Base-by-base conservation (phyloP, 2,797 vertebrate genomes). In the Chaenodraco wilsoni region DNA sequence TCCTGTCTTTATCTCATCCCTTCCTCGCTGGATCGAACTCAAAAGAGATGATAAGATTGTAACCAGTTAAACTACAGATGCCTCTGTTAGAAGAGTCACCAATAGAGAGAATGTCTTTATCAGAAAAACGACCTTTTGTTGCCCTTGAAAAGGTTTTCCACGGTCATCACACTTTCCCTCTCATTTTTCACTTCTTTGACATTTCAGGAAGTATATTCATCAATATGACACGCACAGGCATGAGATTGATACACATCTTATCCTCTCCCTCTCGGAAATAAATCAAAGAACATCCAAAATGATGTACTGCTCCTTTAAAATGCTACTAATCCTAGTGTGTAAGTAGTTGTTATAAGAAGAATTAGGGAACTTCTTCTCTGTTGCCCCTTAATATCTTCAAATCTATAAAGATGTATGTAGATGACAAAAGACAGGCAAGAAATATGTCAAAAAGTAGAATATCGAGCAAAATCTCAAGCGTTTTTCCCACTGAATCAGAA, bases 1-100 rank as follows among this genome's bases (percentile, higher is more conserved):
- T 73, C 73, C 78, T 65, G 54, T 57, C 69, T 82, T 82, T 74
- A 86, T 74, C 69, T 83, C 79, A 10, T 74, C 72, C n/a, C 44
- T 12, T n/a, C 45, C 11, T 41, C 23, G 54, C 84, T 67, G 27
- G 14, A 65, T 77, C 76, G 72, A 64, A 66, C 65, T 84, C 49
- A 50, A 71, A 77, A 67, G 82, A 60, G 56, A 79, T 41, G 58
- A 78, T 80, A 73, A 79, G 84, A 84, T 74, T 45, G 46, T 45
- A 51, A 81, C 79, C 79, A 0, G 27, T 48, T 52, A 11, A 12
- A 31, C 62, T 56, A 37, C 70, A 68, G 45, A 62, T 59, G 74
- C 43, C 50, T 57, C 10, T 57, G 48, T 68, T 8, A n/a, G 52
- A 48, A 7, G 31, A 55, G 56, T 56, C 33, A 21, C 23, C 12